A percentile compares a stretch with the other conserved stretches of the same genome.
These are phyloP conservation scores for Sebastes melanostomus DNA, from an alignment of 2,797 vertebrate species.

Conservation along the genomic window DNA sequence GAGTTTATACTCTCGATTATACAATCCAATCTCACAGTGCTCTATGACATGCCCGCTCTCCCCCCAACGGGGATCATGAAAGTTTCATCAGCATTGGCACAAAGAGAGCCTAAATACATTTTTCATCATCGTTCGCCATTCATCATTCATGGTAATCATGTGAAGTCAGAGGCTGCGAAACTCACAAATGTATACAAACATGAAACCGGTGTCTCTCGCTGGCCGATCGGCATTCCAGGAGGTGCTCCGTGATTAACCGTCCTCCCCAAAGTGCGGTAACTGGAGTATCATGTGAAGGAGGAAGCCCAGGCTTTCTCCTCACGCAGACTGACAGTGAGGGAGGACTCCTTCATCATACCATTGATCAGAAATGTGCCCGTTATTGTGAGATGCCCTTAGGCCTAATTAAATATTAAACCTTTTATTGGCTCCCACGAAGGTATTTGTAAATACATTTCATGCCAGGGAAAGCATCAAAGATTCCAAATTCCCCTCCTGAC, in stretches of 20 bases:
- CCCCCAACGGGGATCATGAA: conserved; percentile 48
- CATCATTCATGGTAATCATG: conserved; percentile 64
- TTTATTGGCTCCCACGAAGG: conserved; percentile 76
- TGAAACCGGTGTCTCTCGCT: conserved; percentile 1
- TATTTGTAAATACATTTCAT: conserved; percentile 83
- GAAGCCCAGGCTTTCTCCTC: conserved; percentile 48
- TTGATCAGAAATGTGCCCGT: conserved; percentile 70
- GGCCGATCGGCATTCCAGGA: conserved; percentile 30
- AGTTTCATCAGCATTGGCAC: conserved; percentile 63
- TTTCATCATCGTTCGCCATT: conserved; percentile 55
- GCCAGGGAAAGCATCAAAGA: conserved; percentile 76
- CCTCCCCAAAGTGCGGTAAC: conserved; percentile 48
- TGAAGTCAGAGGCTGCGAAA: conserved; percentile 32
- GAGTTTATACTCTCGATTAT: conserved; percentile 43
- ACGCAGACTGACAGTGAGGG: conserved; percentile 43
- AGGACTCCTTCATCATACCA: conserved; percentile 59
- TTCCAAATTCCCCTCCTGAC: conserved; percentile 71
- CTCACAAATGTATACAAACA: conserved; percentile 36
- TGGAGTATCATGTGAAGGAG: conserved; percentile 50
- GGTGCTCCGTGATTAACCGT: conserved; percentile 42
- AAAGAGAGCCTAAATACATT: conserved; percentile 57
- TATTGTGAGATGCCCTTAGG: conserved; percentile 74
- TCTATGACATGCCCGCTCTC: conserved; percentile 32
- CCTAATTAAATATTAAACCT: conserved; percentile 85
- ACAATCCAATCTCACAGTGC: conserved; percentile 38